Percentiles rank a stretch among this genome's conserved stretches.
Evolutionary conservation across 2,113 vertebrate species (phyloP).

Genomic region (Alaudala cheleensis): DNA sequence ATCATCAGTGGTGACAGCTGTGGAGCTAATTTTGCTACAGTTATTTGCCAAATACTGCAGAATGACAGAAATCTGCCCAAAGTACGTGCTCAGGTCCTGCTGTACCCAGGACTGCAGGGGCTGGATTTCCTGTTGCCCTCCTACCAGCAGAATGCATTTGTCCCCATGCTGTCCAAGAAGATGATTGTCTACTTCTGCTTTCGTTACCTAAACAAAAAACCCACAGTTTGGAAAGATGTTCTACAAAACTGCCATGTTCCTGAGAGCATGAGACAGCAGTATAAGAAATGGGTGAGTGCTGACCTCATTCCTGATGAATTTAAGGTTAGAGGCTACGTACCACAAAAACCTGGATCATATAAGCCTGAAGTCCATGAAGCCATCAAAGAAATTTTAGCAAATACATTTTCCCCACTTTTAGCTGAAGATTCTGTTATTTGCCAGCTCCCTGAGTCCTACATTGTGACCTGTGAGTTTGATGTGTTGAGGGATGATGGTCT

Average conservation of each 20-base stretch:
- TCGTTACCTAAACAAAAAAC: conserved; percentile 72
- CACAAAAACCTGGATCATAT: background rate
- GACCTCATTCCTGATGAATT: conserved; percentile 79
- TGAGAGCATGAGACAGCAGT: conserved; percentile 67
- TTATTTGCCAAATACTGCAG: conserved; percentile 76
- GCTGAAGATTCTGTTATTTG: conserved; percentile 72
- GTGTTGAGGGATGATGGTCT: conserved; percentile 82
- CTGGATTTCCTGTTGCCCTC: conserved; percentile 85
- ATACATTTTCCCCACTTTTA: conserved; percentile 78
- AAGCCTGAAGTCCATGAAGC: conserved; percentile 73
- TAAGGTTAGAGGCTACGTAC: conserved; percentile 44
- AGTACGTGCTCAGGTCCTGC: conserved; percentile 83
- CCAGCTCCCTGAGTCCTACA: conserved; percentile 75
- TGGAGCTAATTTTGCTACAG: conserved; percentile 77
- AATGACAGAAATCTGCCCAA: conserved; percentile 69
- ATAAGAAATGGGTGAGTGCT: conserved; percentile 75
- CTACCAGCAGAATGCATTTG: conserved; percentile 80
- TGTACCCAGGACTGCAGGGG: conserved; percentile 81
- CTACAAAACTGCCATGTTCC: conserved; percentile 75
- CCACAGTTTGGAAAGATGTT: conserved; percentile 56
- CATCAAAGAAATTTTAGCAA: conserved; percentile 49
- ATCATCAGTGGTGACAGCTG: conserved; percentile 83
- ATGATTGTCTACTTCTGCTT: conserved; percentile 67
- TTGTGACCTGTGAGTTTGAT: conserved; percentile 86
- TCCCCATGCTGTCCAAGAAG: conserved; percentile 73